Evolutionary conservation across 1,140 invertebrate species (phyloP).

Genomic region (Philotrypesis tridentata): DNA sequence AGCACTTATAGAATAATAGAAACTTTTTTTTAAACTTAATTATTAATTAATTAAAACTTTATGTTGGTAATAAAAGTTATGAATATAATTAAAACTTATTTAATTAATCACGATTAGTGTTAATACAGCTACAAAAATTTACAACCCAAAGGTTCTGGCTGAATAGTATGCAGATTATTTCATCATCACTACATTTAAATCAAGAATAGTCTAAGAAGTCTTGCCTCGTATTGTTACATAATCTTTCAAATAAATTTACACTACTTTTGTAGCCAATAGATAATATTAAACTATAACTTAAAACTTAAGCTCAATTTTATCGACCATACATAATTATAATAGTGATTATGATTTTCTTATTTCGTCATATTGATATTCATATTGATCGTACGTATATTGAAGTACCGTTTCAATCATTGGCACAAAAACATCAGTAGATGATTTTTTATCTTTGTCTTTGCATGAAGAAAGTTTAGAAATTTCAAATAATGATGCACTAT

Average conservation of each 20-base stretch:
- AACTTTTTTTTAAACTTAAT: background rate
- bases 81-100: background rate
- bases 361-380: background rate
- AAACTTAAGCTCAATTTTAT: slow-evolving; percentile 6
- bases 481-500: background rate
- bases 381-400: background rate
- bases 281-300: background rate
- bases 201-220: background rate
- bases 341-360: background rate
- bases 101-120: background rate
- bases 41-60: background rate
- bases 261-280: background rate
- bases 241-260: background rate
- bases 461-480: background rate
- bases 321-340: background rate
- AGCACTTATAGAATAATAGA: background rate
- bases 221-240: too few relatives aligned
- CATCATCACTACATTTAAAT: background rate
- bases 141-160: background rate
- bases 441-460: background rate
- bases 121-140: background rate
- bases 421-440: slow-evolving; percentile 18
- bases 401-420: slow-evolving; percentile 31
- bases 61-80: background rate
- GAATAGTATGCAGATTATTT: background rate